phyloP scores from a whole-genome alignment of 2,888 invertebrate species.

The Agelastica alni region DNA sequence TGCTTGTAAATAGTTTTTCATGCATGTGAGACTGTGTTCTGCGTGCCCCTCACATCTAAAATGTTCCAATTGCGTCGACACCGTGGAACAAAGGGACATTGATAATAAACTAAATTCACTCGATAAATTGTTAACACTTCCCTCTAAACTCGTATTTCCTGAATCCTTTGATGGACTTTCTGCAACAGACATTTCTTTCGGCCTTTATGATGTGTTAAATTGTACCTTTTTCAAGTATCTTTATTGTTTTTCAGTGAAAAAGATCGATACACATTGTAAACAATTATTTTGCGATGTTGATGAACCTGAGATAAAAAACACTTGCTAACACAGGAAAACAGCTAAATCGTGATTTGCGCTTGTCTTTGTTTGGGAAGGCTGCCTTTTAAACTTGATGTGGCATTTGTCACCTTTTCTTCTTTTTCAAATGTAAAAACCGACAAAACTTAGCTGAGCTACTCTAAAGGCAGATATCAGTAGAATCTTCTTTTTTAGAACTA shows the following conservation, averaged over 20 bases:
- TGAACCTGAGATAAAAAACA: constrained; percentile 5
- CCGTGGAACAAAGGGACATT: constrained; percentile 48
- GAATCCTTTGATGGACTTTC: constrained; percentile 53
- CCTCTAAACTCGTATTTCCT: constrained; percentile 43
- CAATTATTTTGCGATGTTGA: constrained; percentile 1
- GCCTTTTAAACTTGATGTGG: too few relatives aligned
- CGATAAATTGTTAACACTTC: constrained; percentile 61
- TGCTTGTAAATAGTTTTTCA: constrained; percentile 80
- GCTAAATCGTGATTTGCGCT: too few relatives aligned
- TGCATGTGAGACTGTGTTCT: constrained; percentile 77
- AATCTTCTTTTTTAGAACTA: too few relatives aligned
- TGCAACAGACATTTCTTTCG: constrained; percentile 23
- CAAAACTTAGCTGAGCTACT: too few relatives aligned
- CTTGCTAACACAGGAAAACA: too few relatives aligned
- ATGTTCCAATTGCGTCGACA: constrained; percentile 72
- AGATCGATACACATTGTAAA: neutral
- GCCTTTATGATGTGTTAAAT: neutral
- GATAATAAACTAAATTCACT: constrained; percentile 70
- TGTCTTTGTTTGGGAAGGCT: too few relatives aligned
- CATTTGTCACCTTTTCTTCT: too few relatives aligned
- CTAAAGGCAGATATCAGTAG: too few relatives aligned
- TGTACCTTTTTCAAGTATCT: neutral
- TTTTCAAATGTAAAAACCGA: too few relatives aligned
- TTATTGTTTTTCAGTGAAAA: neutral
- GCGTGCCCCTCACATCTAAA: constrained; percentile 80